phyloP scores from a whole-genome alignment of 2,797 vertebrate species.

The Gymnoscopelus braueri region DNA sequence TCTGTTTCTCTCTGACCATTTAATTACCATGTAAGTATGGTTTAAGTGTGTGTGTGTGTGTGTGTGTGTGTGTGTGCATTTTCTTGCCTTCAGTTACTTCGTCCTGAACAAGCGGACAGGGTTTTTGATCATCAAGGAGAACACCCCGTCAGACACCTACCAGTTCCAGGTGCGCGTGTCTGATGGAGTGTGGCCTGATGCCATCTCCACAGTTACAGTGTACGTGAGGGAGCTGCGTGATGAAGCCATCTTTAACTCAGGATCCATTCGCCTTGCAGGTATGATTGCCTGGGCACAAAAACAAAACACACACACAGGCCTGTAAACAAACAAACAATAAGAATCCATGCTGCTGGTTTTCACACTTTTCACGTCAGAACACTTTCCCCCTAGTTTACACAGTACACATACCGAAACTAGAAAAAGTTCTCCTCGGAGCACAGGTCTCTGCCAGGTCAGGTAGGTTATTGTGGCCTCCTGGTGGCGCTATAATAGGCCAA shows the following conservation, averaged over 20 bases:
- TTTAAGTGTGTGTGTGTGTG: neutral
- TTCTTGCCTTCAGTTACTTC: conserved; percentile 81
- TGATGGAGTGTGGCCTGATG: conserved; percentile 91
- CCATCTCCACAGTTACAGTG: conserved; percentile 82
- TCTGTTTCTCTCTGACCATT: too few species aligned
- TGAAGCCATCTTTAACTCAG: conserved; percentile 87
- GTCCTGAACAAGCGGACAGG: conserved; percentile 89
- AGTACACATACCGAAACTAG: too few species aligned
- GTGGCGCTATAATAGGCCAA: too few species aligned
- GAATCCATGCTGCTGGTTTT: too few species aligned
- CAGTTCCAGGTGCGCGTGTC: conserved; percentile 88
- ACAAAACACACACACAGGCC: neutral
- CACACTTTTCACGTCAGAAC: too few species aligned
- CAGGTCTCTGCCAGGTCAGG: too few species aligned
- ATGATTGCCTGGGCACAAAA: conserved; percentile 19
- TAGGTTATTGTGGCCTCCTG: too few species aligned
- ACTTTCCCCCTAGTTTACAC: too few species aligned
- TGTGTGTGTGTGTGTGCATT: neutral
- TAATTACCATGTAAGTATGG: neutral
- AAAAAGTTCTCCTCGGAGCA: too few species aligned
- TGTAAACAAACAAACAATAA: too few species aligned
- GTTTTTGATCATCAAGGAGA: conserved; percentile 88
- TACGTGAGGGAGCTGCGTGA: conserved; percentile 86
- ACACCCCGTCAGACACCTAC: conserved; percentile 82
- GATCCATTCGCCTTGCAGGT: conserved; percentile 88